phyloP scores from a whole-genome alignment of 2,113 vertebrate species.

The Silurus asotus region DNA sequence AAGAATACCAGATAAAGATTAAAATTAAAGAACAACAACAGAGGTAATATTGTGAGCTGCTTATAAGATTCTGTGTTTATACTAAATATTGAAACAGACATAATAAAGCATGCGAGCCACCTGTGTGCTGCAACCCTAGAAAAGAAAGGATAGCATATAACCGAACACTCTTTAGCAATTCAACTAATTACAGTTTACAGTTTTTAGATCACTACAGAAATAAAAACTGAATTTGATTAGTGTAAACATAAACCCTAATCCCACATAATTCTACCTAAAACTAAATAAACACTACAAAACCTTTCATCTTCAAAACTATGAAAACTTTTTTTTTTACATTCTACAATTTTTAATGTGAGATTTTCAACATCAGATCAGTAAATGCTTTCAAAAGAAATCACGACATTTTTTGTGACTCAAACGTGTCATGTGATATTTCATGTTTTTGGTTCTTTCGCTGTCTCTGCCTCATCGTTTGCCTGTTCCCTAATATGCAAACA shows the following conservation, averaged over 20 bases:
- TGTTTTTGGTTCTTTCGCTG: neutral
- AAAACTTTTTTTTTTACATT: neutral
- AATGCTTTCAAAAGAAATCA: too few relatives aligned
- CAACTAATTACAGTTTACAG: too few relatives aligned
- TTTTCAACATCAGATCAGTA: too few relatives aligned
- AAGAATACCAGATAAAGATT: neutral
- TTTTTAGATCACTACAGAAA: neutral
- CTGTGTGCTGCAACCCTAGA: neutral
- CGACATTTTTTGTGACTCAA: too few relatives aligned
- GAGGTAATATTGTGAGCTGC: neutral
- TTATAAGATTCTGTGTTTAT: constrained; percentile 5
- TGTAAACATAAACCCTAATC: neutral
- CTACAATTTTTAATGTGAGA: too few relatives aligned
- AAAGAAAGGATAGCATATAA: neutral
- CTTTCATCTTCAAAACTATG: neutral
- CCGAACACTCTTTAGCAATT: neutral
- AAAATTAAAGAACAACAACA: constrained; percentile 3
- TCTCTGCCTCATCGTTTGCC: neutral
- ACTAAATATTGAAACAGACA: neutral
- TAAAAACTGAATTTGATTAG: neutral
- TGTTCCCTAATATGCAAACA: neutral
- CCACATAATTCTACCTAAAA: neutral
- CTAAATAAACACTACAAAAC: neutral
- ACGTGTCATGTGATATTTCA: too few relatives aligned
- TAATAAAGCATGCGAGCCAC: neutral